Base-by-base conservation (phyloP, 2,797 vertebrate species). In the Enteromius unitaeniatus region DNA sequence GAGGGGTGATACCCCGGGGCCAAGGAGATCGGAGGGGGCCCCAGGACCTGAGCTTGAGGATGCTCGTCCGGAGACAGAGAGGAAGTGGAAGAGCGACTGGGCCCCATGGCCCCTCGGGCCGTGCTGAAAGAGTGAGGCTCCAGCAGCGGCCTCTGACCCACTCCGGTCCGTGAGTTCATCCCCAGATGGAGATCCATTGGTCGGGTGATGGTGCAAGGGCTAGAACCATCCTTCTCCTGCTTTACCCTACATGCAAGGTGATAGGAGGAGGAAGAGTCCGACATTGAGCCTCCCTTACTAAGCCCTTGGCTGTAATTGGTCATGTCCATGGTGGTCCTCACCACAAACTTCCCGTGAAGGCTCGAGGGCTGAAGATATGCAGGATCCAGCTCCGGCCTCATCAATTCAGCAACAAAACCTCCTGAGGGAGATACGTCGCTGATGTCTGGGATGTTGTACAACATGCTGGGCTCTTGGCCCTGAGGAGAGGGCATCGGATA, bases 351-450 rank as follows among this genome's bases (percentile, higher is more conserved):
- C 88, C 98, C 98, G 6, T 97, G 96, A 42, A 99, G 93, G 88
- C 97, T 96, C 75, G 95, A 93, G 42, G 92, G 94, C 86, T 96
- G 96, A 82, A 99, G 95, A 93, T 98, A 99, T 3, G 97, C 97
- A 0, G 97, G 96, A 91, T 99, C 98, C 92, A 99, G 89, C 65
- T 99, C 98, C 0, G 98, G 97, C 86, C 97, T 94, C 94, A 99
- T 97, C 77, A 99, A 95, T 89, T 99, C 98, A 0, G 97, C 98
- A 81, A 99, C 97, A 37, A 99, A 99, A 87, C 98, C 98, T 74
- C 97, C 98, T 0, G 96, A 96, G 3, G 97, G 98, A 1, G 97
- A 97, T 60, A 98, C 96, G 11, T 99, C 97, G 45, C 93, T 96
- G 90, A 99, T 97, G 89, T 99, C 97, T 23, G 97, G 96, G 88